Evolutionary conservation across 2,888 invertebrate genomes (phyloP).

Genomic region (Laothoe populi): DNA sequence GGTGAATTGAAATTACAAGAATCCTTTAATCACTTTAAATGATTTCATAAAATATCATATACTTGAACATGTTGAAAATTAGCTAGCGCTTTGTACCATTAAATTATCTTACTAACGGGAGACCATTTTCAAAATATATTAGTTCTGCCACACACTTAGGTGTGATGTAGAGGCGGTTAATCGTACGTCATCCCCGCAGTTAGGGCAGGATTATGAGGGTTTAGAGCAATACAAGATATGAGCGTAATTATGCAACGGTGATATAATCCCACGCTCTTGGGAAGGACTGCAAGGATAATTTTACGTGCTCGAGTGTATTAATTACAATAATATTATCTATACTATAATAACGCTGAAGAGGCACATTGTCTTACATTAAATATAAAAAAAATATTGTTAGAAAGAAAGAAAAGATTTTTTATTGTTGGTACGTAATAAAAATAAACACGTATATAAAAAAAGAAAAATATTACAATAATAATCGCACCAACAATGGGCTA

Average conservation of each 20-base stretch:
- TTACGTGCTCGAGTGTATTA: not conserved
- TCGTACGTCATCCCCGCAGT: not conserved
- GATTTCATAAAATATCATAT: too few species aligned
- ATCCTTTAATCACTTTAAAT: too few species aligned
- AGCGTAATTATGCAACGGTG: conserved; percentile 9
- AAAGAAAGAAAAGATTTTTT: too few species aligned
- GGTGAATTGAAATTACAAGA: too few species aligned
- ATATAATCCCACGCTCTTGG: conserved; percentile 4
- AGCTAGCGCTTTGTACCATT: not conserved
- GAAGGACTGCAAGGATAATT: not conserved
- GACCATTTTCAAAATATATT: not conserved
- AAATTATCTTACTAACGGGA: not conserved
- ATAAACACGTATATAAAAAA: too few species aligned
- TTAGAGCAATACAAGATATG: conserved; percentile 10
- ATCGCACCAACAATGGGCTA: too few species aligned
- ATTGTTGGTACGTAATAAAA: too few species aligned
- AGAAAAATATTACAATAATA: too few species aligned
- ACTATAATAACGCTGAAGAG: too few species aligned
- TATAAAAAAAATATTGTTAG: too few species aligned
- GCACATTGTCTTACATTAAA: too few species aligned
- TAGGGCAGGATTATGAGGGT: conserved; percentile 8
- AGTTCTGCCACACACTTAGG: not conserved
- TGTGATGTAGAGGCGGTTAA: conserved; percentile 1
- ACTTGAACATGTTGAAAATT: not conserved
- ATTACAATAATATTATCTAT: too few species aligned